Evolutionary conservation across 2,797 vertebrate genomes (phyloP).

Genomic region (Allobates femoralis): DNA sequence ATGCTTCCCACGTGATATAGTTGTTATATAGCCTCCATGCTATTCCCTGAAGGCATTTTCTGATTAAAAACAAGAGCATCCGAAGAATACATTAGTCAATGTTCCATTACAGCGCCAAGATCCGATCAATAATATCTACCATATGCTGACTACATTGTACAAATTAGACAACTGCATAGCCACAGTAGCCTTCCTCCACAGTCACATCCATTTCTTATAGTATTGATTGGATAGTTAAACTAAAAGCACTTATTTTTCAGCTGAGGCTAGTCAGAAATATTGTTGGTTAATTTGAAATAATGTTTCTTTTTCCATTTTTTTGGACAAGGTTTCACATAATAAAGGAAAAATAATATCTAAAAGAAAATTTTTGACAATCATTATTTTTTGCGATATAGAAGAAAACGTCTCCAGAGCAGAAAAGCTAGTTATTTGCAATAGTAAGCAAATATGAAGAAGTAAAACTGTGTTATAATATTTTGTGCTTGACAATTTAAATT

Average conservation of each 20-base stretch:
- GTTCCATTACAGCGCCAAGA: slow-evolving; percentile 40
- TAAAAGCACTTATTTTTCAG: slow-evolving; percentile 31
- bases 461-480: neutral
- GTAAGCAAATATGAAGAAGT: neutral
- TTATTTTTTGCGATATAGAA: neutral
- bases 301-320: neutral
- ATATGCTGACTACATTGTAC: slow-evolving; percentile 29
- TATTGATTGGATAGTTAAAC: slow-evolving; percentile 41
- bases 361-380: neutral
- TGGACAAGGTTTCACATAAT: neutral
- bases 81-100: slow-evolving; percentile 45
- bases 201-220: slow-evolving; percentile 24
- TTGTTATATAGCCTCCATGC: neutral
- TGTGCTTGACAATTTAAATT: neutral
- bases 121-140: slow-evolving; percentile 36
- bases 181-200: neutral
- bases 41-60: slow-evolving; percentile 18
- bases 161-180: slow-evolving; percentile 26
- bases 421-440: neutral
- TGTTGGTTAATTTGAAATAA: slow-evolving; percentile 16
- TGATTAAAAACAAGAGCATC: slow-evolving; percentile 23
- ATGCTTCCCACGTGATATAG: slow-evolving; percentile 1
- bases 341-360: neutral
- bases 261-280: neutral
- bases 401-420: neutral